A percentile compares a stretch with the other conserved stretches of the same genome.
phyloP scores from a whole-genome alignment of 2,797 vertebrate species.

The Labroides dimidiatus region DNA sequence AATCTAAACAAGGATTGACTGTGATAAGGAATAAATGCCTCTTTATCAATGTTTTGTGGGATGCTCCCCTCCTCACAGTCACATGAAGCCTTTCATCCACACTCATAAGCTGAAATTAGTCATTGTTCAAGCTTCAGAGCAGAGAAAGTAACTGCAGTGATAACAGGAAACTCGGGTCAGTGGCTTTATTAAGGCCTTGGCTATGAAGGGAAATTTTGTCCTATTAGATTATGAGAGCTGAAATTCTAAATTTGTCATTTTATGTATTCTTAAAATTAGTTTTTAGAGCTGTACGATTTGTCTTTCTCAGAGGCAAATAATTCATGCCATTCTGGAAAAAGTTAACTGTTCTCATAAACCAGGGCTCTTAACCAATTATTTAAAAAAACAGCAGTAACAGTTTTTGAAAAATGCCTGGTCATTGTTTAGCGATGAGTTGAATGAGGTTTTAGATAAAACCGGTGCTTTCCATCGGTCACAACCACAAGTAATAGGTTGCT shows the following conservation, averaged over 20 bases:
- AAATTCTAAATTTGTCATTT: constrained; percentile 10
- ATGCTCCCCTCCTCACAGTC: constrained; percentile 69
- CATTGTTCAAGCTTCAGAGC: constrained; percentile 51
- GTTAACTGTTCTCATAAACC: too few relatives aligned
- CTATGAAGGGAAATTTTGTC: constrained; percentile 16
- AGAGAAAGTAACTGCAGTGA: constrained; percentile 21
- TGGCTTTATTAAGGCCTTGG: constrained; percentile 20
- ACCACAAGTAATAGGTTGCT: too few relatives aligned
- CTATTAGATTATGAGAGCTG: constrained; percentile 16
- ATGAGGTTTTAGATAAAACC: too few relatives aligned
- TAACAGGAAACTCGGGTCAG: constrained; percentile 51
- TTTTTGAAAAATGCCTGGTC: too few relatives aligned
- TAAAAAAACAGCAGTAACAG: too few relatives aligned
- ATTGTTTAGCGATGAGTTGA: too few relatives aligned
- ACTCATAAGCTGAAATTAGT: constrained; percentile 60
- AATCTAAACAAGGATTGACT: constrained; percentile 51
- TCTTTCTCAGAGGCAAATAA: background rate
- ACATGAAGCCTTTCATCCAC: constrained; percentile 66
- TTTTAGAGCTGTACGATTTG: background rate
- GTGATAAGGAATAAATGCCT: constrained; percentile 69
- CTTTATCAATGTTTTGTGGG: constrained; percentile 60
- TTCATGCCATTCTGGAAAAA: background rate
- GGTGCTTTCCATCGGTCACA: too few relatives aligned
- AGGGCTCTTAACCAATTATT: too few relatives aligned
- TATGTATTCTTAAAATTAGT: background rate